Evolutionary conservation across 1,140 invertebrate genomes (phyloP).

Genomic region (Branchinecta lynchi): DNA sequence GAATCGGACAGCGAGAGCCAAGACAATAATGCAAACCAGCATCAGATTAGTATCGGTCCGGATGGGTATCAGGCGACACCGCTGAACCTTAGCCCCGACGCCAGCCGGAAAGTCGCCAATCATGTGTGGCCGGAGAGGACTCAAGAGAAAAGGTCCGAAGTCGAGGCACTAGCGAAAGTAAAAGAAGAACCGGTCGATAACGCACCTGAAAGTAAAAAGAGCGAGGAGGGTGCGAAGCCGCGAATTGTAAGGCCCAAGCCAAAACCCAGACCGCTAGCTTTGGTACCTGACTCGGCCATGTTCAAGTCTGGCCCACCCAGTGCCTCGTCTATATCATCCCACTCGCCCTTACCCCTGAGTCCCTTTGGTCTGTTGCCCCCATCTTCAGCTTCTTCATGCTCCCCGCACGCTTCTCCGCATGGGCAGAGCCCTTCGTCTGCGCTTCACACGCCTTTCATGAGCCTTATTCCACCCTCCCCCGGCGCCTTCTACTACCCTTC

Average conservation of each 20-base stretch:
- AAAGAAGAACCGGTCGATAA: neutral
- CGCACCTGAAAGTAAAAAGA: neutral
- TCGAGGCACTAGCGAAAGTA: neutral
- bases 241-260: slow-evolving; percentile 16
- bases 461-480: slow-evolving; percentile 17
- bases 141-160: neutral
- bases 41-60: neutral
- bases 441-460: slow-evolving; percentile 21
- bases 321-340: slow-evolving; percentile 17
- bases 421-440: slow-evolving; percentile 19
- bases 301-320: slow-evolving; percentile 18
- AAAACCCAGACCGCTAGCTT: slow-evolving; percentile 19
- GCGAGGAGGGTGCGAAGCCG: neutral
- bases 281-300: slow-evolving; percentile 18
- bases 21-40: neutral
- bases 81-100: neutral
- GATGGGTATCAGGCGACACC: slow-evolving; percentile 5
- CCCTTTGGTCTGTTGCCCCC: slow-evolving; percentile 12
- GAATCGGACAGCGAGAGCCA: neutral
- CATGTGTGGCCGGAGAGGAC: neutral
- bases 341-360: neutral
- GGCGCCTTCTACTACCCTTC: slow-evolving; percentile 21
- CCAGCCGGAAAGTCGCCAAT: neutral
- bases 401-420: slow-evolving; percentile 8
- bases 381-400: slow-evolving; percentile 16